These are phyloP conservation scores for Nesometra sesokonis DNA, from an alignment of 35 echinoderm and acorn worm genomes.

Conservation along the genomic window DNA sequence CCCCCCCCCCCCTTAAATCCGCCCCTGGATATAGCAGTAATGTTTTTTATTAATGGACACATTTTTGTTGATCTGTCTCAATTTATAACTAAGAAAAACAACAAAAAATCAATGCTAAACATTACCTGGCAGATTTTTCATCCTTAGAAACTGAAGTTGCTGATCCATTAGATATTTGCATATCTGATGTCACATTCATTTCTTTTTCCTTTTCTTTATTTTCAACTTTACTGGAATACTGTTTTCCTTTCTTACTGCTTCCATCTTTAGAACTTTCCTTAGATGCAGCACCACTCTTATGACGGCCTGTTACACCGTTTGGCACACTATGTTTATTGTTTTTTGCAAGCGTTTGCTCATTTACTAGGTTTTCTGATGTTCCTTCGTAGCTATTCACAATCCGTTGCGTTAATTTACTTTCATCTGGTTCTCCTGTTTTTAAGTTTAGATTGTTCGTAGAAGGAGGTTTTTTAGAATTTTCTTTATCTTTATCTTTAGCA, in stretches of 20 bases:
- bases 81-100: too few relatives aligned
- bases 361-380: slow-evolving; percentile 69
- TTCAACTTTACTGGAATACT: slow-evolving; percentile 68
- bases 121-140: slow-evolving; percentile 44
- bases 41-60: too few relatives aligned
- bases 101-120: too few relatives aligned
- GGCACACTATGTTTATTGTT: slow-evolving; percentile 37
- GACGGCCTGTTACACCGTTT: background rate
- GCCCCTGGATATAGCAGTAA: too few relatives aligned
- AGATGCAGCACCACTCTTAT: background rate
- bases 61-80: too few relatives aligned
- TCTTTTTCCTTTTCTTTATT: slow-evolving; percentile 91
- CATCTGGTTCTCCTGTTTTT: slow-evolving; percentile 4
- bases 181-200: slow-evolving; percentile 32
- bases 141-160: slow-evolving; percentile 44
- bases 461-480: background rate
- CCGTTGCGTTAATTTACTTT: slow-evolving; percentile 69
- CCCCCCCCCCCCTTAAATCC: too few relatives aligned
- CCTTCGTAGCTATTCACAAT: slow-evolving; percentile 83
- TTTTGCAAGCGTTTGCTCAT: slow-evolving; percentile 89
- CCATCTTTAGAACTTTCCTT: background rate
- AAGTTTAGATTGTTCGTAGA: background rate
- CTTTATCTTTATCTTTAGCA: background rate
- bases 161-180: slow-evolving; percentile 49
- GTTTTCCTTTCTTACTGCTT: slow-evolving; percentile 37